Percentiles rank a stretch among this genome's conserved stretches.
phyloP scores from a whole-genome alignment of 2,888 invertebrate genomes.

The Epinotia demarniana region DNA sequence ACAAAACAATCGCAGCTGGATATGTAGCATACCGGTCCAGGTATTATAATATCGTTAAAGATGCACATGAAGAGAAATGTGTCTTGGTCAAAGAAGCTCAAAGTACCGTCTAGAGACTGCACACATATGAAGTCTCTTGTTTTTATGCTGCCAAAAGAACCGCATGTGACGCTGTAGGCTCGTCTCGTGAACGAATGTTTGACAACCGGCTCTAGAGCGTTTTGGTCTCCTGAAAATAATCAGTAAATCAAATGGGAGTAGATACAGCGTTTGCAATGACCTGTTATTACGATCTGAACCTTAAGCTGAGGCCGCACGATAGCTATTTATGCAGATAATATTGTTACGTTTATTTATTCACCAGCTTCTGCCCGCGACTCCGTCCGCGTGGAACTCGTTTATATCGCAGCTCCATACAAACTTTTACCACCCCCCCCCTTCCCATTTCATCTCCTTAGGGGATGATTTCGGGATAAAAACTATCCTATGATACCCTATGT shows the following conservation, averaged over 20 bases:
- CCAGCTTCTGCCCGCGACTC: no score
- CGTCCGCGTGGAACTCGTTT: no score
- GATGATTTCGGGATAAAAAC: no score
- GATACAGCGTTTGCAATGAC: not conserved
- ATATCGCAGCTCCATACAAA: no score
- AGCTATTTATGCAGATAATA: no score
- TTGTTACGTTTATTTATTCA: no score
- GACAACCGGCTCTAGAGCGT: constrained; percentile 88
- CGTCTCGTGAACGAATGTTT: constrained; percentile 92
- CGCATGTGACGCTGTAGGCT: constrained; percentile 91
- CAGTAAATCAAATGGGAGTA: not conserved
- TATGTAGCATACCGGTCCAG: constrained; percentile 93
- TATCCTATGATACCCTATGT: no score
- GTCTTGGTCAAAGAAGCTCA: constrained; percentile 97
- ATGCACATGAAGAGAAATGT: constrained; percentile 92
- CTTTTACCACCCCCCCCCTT: no score
- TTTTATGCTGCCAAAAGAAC: constrained; percentile 93
- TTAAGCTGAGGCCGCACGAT: no score
- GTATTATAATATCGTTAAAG: constrained; percentile 91
- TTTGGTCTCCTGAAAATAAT: constrained; percentile 86
- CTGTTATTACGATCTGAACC: no score
- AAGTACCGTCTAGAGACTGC: constrained; percentile 94
- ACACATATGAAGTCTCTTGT: constrained; percentile 95
- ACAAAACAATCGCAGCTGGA: constrained; percentile 93
- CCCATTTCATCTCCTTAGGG: no score